These are phyloP conservation scores for Pelvicachromis taeniatus DNA, from an alignment of 2,113 vertebrate species.

Conservation along the genomic window DNA sequence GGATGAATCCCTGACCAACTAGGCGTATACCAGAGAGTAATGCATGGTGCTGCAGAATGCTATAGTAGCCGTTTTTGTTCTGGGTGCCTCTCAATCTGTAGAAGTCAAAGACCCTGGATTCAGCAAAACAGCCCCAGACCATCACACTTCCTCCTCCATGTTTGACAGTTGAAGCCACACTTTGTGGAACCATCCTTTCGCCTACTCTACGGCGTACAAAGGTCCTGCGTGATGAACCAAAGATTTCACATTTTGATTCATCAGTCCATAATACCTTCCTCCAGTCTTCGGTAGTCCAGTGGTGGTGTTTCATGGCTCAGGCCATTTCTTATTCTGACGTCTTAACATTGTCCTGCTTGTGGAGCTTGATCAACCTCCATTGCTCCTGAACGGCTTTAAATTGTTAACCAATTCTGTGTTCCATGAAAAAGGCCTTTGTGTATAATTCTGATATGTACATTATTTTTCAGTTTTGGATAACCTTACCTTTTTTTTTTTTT, in stretches of 20 bases:
- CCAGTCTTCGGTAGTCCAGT: neutral
- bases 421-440: neutral
- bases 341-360: neutral
- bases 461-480: neutral
- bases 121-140: neutral
- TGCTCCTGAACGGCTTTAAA: neutral
- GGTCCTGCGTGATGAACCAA: accelerated
- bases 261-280: neutral
- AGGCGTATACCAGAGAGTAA: neutral
- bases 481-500: neutral
- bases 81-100: accelerated
- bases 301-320: neutral
- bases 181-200: neutral
- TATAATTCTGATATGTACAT: neutral
- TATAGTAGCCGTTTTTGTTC: neutral
- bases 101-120: neutral
- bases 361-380: neutral
- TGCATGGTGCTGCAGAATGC: neutral
- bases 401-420: accelerated
- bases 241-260: neutral
- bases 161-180: neutral
- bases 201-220: neutral
- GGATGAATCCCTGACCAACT: neutral
- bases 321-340: accelerated
- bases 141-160: neutral